Conservation (phyloP, 2,113 vertebrate genomes). For the Zonotrichia leucophrys region DNA sequence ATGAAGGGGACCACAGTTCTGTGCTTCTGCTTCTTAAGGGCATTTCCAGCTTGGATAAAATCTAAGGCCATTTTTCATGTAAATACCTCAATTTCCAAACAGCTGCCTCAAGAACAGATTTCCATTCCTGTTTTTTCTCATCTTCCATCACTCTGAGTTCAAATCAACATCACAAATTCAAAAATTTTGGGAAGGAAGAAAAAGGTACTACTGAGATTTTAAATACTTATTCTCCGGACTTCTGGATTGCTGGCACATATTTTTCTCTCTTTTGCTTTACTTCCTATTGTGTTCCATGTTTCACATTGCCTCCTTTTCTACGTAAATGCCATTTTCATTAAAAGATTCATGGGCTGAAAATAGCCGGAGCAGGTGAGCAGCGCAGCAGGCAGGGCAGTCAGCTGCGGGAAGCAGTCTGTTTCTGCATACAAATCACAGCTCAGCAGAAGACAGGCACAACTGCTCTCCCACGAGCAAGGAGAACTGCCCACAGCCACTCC, state of each 20-base stretch:
- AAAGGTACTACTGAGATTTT: not conserved
- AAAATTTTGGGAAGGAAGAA: not conserved
- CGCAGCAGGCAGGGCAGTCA: slow-evolving; percentile 30
- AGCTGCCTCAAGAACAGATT: not conserved
- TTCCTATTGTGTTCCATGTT: not conserved
- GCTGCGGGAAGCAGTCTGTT: not conserved
- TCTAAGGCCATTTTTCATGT: not conserved
- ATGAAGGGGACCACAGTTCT: not conserved
- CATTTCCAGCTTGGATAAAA: not conserved
- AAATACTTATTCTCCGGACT: not conserved
- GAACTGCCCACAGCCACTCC: not conserved
- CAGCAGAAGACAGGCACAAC: not conserved
- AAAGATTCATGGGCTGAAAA: slow-evolving; percentile 8
- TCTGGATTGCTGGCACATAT: not conserved
- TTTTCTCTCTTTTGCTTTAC: not conserved
- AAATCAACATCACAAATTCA: not conserved
- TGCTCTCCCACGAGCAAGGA: not conserved
- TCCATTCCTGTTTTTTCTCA: not conserved
- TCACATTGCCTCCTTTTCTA: not conserved
- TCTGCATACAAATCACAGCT: slow-evolving; percentile 6
- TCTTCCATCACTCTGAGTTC: not conserved
- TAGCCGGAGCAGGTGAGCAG: slow-evolving; percentile 7
- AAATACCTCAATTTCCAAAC: not conserved
- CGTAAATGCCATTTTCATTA: not conserved
- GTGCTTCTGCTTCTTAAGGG: not conserved